Percentiles rank a stretch among this genome's conserved stretches.
These are phyloP conservation scores for Pelosia muscerda DNA, from an alignment of 2,888 invertebrate genomes.

Conservation along the genomic window DNA sequence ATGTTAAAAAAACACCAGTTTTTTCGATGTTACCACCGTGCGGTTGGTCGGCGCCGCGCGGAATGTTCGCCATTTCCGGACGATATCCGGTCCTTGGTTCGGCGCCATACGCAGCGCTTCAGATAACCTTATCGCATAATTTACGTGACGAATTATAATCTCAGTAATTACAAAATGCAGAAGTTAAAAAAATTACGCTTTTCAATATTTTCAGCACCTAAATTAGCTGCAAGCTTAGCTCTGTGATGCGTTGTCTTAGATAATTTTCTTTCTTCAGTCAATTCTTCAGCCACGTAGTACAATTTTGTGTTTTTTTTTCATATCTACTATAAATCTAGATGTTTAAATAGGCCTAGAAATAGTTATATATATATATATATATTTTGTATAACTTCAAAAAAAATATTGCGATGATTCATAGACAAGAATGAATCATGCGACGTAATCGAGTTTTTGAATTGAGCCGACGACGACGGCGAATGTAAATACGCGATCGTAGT, in stretches of 20 bases:
- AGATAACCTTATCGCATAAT: constrained; percentile 66
- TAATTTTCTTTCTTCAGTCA: no score
- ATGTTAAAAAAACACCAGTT: constrained; percentile 57
- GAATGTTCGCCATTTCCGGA: constrained; percentile 86
- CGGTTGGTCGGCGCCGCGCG: constrained; percentile 76
- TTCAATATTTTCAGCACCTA: background rate
- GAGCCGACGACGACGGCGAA: constrained; percentile 77
- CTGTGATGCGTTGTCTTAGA: background rate
- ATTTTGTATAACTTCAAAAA: constrained; percentile 51
- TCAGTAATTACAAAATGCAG: constrained; percentile 10
- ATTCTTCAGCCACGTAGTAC: background rate
- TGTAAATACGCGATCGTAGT: constrained; percentile 83
- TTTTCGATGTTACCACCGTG: constrained; percentile 68
- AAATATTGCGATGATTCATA: constrained; percentile 81
- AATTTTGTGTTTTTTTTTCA: no score
- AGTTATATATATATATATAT: no score
- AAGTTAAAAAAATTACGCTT: background rate
- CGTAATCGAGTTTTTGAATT: constrained; percentile 86
- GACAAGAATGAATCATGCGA: constrained; percentile 79
- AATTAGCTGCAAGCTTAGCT: background rate
- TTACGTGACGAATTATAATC: constrained; percentile 33
- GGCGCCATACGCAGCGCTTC: constrained; percentile 67
- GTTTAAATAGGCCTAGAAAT: background rate
- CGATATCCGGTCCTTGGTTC: constrained; percentile 79
- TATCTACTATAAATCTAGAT: background rate